Evolutionary conservation across 2,113 vertebrate species (phyloP), one percentile per base, ranked within the genome.

Genomic region (Prunella fulvescens): DNA sequence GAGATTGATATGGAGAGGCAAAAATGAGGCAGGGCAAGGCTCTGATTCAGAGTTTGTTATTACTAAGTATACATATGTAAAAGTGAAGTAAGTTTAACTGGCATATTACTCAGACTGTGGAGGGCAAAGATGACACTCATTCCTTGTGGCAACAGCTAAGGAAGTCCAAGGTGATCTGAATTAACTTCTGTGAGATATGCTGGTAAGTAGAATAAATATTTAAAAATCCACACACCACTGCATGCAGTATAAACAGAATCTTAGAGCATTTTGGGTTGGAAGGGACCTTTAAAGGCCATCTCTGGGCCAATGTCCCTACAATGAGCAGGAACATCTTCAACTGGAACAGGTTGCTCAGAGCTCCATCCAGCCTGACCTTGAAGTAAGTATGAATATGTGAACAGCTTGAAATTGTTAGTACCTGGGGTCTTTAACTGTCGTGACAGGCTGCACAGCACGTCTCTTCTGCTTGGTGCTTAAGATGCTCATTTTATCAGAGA

Each of bases 101-200:
- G 47, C 6, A 14, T 15, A 9, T 44, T 57, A 50, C n/a, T 65
- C n/a, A 56, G 47, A 26, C 7, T 51, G 40, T 0, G 0, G n/a
- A 58, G 6, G 23, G 8, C 56, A 58, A 84, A 94, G 81, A 71
- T 2, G 1, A 13, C 53, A 40, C 11, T 78, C 1, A 18, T 40
- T 81, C 60, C 15, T 45, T 87, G 1, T 29, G 31, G 19, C 26
- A 81, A 26, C 29, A 69, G 19, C 31, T 45, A 31, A 64, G 31
- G 14, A 81, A 91, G 72, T 51, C 28, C 66, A 56, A 56, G 40
- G n/a, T 72, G 24, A 37, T 81, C 31, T 79, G 53, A 51, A 74
- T 54, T 81, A 24, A 11, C 3, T 66, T 44, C 53, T 81, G 37
- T 72, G 39, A 48, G 26, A 53, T 20, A 29, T 14, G 14, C 22